Evolutionary conservation across 2,113 vertebrate species (phyloP).

Genomic region (Abramis brama): DNA sequence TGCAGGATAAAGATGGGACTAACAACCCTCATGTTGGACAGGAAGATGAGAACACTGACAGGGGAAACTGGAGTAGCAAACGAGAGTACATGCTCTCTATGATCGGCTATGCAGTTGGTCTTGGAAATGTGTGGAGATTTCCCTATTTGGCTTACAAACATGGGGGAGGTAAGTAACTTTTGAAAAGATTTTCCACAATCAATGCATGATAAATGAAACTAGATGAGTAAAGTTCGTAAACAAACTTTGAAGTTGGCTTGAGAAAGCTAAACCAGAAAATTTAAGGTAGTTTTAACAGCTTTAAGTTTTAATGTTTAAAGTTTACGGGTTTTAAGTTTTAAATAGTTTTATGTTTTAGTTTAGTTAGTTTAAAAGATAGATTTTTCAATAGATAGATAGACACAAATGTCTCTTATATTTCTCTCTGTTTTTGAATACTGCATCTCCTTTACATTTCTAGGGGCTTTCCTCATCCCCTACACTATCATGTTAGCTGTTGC

Average conservation of each 20-base stretch:
- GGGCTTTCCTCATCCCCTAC: slow-evolving; percentile 95
- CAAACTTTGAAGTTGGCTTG: too few relatives aligned
- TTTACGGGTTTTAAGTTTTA: too few relatives aligned
- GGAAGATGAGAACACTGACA: slow-evolving; percentile 78
- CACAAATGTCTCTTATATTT: background rate
- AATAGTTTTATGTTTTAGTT: too few relatives aligned
- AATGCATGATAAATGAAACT: too few relatives aligned
- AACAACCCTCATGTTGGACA: slow-evolving; percentile 56
- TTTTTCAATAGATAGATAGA: too few relatives aligned
- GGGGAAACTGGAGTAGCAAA: slow-evolving; percentile 93
- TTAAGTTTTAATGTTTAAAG: too few relatives aligned
- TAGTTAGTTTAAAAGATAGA: too few relatives aligned
- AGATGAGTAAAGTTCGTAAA: too few relatives aligned
- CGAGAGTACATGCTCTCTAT: slow-evolving; percentile 91
- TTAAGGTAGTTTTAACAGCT: too few relatives aligned
- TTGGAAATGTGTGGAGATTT: slow-evolving; percentile 96
- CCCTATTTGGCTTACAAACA: slow-evolving; percentile 93
- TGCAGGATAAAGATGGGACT: slow-evolving; percentile 52
- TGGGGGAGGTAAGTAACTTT: slow-evolving; percentile 82
- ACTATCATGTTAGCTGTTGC: slow-evolving; percentile 85
- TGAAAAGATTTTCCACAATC: background rate
- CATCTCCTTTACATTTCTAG: slow-evolving; percentile 67
- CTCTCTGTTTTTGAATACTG: background rate
- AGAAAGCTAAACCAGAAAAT: too few relatives aligned
- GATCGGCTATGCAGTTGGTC: slow-evolving; percentile 92